phyloP scores from a whole-genome alignment of 2,797 vertebrate species.

The Hephaestus fuliginosus region DNA sequence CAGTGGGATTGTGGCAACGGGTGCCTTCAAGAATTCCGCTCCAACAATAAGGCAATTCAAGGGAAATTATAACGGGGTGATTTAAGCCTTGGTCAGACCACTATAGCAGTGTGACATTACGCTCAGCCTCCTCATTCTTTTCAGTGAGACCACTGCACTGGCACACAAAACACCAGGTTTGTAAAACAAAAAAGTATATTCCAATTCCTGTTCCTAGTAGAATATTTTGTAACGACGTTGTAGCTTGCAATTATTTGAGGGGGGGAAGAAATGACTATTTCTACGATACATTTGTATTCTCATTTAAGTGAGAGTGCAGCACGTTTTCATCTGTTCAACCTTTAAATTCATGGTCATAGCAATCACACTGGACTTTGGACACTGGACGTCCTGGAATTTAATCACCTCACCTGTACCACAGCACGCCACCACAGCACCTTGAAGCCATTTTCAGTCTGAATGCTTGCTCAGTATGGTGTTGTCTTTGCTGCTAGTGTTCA shows the following conservation, averaged over 20 bases:
- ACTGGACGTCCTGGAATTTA: not conserved
- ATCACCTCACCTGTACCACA: not conserved
- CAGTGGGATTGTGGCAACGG: slow-evolving; percentile 27
- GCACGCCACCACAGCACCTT: not conserved
- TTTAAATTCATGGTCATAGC: not conserved
- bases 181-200: not conserved
- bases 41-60: slow-evolving; percentile 59
- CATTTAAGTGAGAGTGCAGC: not conserved
- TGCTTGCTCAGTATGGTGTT: not conserved
- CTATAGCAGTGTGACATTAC: not conserved
- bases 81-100: slow-evolving; percentile 12
- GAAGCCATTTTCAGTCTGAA: not conserved
- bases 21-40: slow-evolving; percentile 37
- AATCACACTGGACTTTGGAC: not conserved
- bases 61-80: slow-evolving; percentile 32
- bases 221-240: not conserved
- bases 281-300: too few relatives aligned
- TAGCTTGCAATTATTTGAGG: not conserved
- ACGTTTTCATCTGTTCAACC: not conserved
- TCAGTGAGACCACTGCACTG: not conserved
- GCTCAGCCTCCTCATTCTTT: not conserved
- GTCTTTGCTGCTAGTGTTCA: slow-evolving; percentile 1
- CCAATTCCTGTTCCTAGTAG: accelerated
- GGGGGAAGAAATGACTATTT: not conserved
- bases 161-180: not conserved